Conservation (phyloP, 2,797 vertebrate genomes). For the Passerculus sandwichensis region DNA sequence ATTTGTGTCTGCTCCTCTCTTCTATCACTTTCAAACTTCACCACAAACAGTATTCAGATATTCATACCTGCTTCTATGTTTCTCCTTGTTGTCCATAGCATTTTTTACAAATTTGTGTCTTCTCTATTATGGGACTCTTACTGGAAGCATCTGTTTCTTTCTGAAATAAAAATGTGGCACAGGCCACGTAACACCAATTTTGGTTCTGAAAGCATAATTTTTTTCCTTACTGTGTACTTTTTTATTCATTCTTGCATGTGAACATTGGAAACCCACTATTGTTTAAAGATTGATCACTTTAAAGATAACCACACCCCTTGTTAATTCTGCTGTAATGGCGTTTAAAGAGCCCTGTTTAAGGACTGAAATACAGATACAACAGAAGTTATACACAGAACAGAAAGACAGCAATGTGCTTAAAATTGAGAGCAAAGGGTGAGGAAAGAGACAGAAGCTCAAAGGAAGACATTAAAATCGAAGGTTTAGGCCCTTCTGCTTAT, state of each 20-base stretch:
- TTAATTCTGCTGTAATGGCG: neutral
- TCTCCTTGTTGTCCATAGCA: neutral
- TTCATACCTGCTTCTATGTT: slow-evolving; percentile 32
- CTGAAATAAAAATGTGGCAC: neutral
- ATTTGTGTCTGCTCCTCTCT: slow-evolving; percentile 66
- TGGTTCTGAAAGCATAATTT: neutral
- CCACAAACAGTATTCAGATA: slow-evolving; percentile 46
- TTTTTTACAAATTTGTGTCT: neutral
- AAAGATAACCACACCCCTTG: neutral
- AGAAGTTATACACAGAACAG: neutral
- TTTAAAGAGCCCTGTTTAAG: neutral
- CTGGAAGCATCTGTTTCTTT: neutral
- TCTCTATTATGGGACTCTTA: neutral
- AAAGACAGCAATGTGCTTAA: neutral
- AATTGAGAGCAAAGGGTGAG: neutral
- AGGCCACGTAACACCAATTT: neutral
- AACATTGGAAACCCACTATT: neutral
- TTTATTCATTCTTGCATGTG: neutral
- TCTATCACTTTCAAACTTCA: slow-evolving; percentile 64
- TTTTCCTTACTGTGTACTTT: neutral
- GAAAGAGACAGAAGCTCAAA: neutral
- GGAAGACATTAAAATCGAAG: neutral
- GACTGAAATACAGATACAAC: neutral
- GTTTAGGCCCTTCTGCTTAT: neutral
- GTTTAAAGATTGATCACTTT: neutral